A percentile compares a stretch with the other conserved stretches of the same genome.
These are phyloP conservation scores for Dasysyrphus tricinctus DNA, from an alignment of 2,888 invertebrate species.

Conservation along the genomic window DNA sequence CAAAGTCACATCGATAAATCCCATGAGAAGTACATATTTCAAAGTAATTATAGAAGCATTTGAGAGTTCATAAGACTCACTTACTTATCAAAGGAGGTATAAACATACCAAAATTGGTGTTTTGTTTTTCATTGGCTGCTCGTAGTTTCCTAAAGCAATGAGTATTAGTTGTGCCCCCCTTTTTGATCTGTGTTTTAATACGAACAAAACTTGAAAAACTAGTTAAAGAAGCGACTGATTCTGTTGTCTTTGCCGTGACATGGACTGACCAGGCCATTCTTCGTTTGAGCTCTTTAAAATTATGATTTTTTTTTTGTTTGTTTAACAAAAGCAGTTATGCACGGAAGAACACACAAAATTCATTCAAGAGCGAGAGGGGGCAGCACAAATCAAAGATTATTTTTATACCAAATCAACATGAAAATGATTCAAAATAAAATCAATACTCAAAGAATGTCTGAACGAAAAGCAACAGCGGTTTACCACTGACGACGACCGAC, in stretches of 20 bases:
- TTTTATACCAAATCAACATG: conserved; percentile 18
- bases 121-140: conserved; percentile 30
- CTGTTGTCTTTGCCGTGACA: background rate
- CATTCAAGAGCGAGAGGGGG: conserved; percentile 8
- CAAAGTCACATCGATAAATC: background rate
- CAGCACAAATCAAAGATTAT: conserved; percentile 6
- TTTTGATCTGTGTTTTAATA: background rate
- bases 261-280: conserved; percentile 15
- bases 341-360: conserved; percentile 17
- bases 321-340: conserved; percentile 33
- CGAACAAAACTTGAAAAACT: conserved; percentile 64
- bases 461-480: conserved; percentile 24
- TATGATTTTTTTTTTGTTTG: conserved; percentile 23
- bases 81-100: conserved; percentile 8
- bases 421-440: conserved; percentile 23
- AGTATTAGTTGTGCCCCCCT: conserved; percentile 4
- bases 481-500: conserved; percentile 2
- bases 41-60: conserved; percentile 9
- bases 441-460: conserved; percentile 20
- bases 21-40: background rate
- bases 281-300: conserved; percentile 19
- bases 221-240: conserved; percentile 51
- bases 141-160: conserved; percentile 9
- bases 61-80: conserved; percentile 1
- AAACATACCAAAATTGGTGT: conserved; percentile 41